These are phyloP conservation scores for Arctopsyche grandis DNA, from an alignment of 1,140 invertebrate species.

Conservation along the genomic window DNA sequence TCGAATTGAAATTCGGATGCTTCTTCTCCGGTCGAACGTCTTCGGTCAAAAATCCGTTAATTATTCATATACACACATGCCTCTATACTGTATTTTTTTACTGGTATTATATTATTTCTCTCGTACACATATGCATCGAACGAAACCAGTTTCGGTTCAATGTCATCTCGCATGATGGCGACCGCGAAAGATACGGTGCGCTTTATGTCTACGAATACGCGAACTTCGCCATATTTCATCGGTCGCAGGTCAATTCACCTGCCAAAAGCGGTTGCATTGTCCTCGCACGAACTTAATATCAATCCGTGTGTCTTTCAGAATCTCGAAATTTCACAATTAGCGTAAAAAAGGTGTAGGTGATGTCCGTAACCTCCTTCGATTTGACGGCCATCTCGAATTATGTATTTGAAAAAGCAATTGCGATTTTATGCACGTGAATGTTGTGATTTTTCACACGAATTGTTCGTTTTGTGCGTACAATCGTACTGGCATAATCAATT, in stretches of 20 bases:
- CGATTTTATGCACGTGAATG: neutral
- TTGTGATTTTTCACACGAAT: neutral
- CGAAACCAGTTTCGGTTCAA: constrained; percentile 14
- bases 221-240: neutral
- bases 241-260: neutral
- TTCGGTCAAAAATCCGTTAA: no score
- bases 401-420: neutral
- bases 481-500: no score
- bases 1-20: no score
- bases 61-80: no score
- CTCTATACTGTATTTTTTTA: neutral
- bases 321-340: no score
- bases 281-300: neutral
- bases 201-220: neutral
- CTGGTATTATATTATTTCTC: neutral
- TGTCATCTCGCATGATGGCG: constrained; percentile 16
- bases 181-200: constrained; percentile 1
- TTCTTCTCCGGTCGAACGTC: no score
- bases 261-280: neutral
- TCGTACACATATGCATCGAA: neutral
- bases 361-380: no score
- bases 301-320: neutral
- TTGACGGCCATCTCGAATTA: neutral
- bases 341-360: no score
- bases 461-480: no score